phyloP scores from a whole-genome alignment of 92 coral and sea anemone species.

The Phymanthus crucifer region DNA sequence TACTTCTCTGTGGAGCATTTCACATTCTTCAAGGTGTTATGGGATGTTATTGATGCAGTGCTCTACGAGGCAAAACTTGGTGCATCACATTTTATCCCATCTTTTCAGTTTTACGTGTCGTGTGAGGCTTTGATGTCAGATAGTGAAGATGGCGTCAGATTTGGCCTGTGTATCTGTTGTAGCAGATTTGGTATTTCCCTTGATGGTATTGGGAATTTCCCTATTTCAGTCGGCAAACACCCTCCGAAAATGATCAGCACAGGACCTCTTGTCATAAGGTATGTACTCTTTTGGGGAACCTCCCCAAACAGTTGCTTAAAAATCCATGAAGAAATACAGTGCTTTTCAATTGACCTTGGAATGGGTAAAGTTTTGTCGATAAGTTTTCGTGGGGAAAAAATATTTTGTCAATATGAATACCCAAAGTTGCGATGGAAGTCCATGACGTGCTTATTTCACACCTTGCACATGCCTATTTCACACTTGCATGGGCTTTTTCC shows the following conservation, averaged over 20 bases:
- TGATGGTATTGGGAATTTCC: conserved; percentile 93
- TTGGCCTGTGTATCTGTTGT: conserved; percentile 88
- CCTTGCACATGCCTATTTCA: too few relatives aligned
- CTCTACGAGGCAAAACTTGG: conserved; percentile 90
- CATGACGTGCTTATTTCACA: too few relatives aligned
- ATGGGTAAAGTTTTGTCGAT: too few relatives aligned
- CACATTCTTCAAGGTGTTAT: conserved; percentile 77
- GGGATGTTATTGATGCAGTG: conserved; percentile 83
- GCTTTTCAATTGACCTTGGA: too few relatives aligned
- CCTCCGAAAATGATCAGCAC: conserved; percentile 85
- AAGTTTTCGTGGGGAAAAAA: too few relatives aligned
- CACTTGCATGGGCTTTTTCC: too few relatives aligned
- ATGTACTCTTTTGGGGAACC: too few relatives aligned
- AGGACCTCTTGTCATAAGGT: conserved; percentile 86
- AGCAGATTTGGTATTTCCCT: conserved; percentile 79
- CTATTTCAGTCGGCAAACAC: conserved; percentile 77
- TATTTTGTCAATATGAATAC: too few relatives aligned
- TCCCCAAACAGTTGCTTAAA: too few relatives aligned
- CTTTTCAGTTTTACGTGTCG: conserved; percentile 81
- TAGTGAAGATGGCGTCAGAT: conserved; percentile 73
- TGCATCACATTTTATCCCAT: conserved; percentile 77
- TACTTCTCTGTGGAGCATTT: conserved; percentile 91
- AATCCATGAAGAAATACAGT: too few relatives aligned
- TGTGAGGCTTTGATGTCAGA: conserved; percentile 97
- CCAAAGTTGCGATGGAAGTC: too few relatives aligned